Conservation (phyloP, 2,797 vertebrate genomes). For the Alfaro cultratus region DNA sequence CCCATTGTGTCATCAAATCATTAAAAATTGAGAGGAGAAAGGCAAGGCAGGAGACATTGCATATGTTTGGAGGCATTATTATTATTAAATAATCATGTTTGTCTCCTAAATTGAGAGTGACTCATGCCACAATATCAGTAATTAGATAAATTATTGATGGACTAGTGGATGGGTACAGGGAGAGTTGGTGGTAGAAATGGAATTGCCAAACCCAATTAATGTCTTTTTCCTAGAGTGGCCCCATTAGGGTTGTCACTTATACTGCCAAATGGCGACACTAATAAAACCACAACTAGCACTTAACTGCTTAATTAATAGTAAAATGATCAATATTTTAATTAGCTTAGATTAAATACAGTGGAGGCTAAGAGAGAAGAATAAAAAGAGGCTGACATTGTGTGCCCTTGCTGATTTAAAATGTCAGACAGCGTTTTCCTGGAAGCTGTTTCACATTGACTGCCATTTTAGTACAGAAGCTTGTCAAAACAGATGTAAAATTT, state of each 20-base stretch:
- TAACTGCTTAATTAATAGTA: constrained; percentile 89
- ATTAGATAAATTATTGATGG: constrained; percentile 97
- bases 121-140: constrained; percentile 88
- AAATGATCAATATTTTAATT: constrained; percentile 90
- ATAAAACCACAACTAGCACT: constrained; percentile 83
- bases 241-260: constrained; percentile 90
- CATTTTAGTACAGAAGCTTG: constrained; percentile 9
- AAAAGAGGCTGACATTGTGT: constrained; percentile 20
- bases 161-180: constrained; percentile 77
- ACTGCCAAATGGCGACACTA: constrained; percentile 84
- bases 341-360: constrained; percentile 73
- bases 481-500: constrained; percentile 5
- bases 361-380: constrained; percentile 38
- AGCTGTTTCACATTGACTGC: constrained; percentile 6
- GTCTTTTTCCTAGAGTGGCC: constrained; percentile 82
- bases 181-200: constrained; percentile 86
- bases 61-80: constrained; percentile 91
- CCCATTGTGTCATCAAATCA: constrained; percentile 84
- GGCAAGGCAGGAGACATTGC: constrained; percentile 76
- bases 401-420: constrained; percentile 41
- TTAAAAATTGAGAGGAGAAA: constrained; percentile 82
- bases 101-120: constrained; percentile 93
- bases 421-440: constrained; percentile 34
- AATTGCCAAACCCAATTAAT: constrained; percentile 93
- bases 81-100: constrained; percentile 95